These are phyloP conservation scores for Thunnus albacares DNA, from an alignment of 2,797 vertebrate species.

Conservation along the genomic window DNA sequence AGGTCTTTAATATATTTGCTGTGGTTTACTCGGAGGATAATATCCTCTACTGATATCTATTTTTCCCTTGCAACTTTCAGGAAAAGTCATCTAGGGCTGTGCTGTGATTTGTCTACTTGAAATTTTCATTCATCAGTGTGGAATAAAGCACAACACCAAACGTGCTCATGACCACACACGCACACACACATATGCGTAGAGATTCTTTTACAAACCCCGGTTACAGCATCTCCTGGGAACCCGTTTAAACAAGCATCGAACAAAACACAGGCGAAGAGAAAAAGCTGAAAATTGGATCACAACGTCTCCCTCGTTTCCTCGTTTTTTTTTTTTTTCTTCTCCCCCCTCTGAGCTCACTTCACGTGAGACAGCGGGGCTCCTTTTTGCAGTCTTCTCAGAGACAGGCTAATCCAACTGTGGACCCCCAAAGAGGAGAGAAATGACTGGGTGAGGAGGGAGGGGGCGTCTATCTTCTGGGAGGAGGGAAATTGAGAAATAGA, in stretches of 20 bases:
- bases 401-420: conserved; percentile 64
- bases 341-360: conserved; percentile 42
- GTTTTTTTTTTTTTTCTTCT: neutral
- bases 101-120: neutral
- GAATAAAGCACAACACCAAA: conserved; percentile 33
- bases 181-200: conserved; percentile 6
- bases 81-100: conserved; percentile 24
- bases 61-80: conserved; percentile 5
- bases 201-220: conserved; percentile 52
- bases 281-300: conserved; percentile 76
- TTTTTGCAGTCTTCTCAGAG: conserved; percentile 50
- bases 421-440: conserved; percentile 38
- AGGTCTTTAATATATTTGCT: conserved; percentile 2
- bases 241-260: conserved; percentile 57
- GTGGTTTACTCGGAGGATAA: conserved; percentile 10
- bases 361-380: conserved; percentile 54
- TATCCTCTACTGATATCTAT: neutral
- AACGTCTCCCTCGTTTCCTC: conserved; percentile 33
- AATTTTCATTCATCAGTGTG: conserved; percentile 52
- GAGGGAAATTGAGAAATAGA: conserved; percentile 17
- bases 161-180: conserved; percentile 21
- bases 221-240: conserved; percentile 68
- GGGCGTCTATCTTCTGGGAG: conserved; percentile 1
- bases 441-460: neutral
- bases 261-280: conserved; percentile 54